phyloP scores from a whole-genome alignment of 2,113 vertebrate genomes.

The Mus spicilegus region DNA sequence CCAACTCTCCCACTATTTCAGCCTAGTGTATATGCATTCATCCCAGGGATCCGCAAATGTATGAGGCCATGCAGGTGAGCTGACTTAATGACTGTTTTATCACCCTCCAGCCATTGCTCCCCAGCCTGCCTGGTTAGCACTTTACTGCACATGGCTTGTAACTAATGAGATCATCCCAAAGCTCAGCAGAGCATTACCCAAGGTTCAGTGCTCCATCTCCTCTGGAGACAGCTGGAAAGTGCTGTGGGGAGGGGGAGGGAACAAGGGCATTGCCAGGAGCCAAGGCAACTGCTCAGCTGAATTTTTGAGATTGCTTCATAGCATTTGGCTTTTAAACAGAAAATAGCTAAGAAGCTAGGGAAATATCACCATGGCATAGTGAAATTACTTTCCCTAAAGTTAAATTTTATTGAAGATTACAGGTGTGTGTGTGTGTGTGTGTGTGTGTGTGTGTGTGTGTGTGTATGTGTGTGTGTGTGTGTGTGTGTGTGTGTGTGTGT shows the following conservation, averaged over 20 bases:
- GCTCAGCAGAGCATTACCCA: not conserved
- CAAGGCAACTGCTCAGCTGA: not conserved
- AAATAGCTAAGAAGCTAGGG: not conserved
- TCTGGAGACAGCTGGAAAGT: not conserved
- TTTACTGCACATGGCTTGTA: not conserved
- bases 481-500: not conserved
- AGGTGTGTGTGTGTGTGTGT: not conserved
- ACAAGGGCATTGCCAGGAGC: not conserved
- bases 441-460: no score
- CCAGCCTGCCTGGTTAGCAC: not conserved
- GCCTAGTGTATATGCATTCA: not conserved
- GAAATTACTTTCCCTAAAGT: not conserved
- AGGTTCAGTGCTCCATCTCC: not conserved
- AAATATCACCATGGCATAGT: not conserved
- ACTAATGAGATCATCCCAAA: not conserved
- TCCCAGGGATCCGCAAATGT: not conserved
- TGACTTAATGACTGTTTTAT: slow-evolving; percentile 3
- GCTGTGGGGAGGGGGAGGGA: not conserved
- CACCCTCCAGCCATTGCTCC: not conserved
- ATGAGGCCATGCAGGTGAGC: not conserved
- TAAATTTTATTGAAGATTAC: not conserved
- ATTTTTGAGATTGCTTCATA: not conserved
- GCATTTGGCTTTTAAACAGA: not conserved
- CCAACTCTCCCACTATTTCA: not conserved
- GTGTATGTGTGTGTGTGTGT: not conserved